Base-by-base conservation (phyloP, 2,797 vertebrate species). In the Eurystomus glaucurus region DNA sequence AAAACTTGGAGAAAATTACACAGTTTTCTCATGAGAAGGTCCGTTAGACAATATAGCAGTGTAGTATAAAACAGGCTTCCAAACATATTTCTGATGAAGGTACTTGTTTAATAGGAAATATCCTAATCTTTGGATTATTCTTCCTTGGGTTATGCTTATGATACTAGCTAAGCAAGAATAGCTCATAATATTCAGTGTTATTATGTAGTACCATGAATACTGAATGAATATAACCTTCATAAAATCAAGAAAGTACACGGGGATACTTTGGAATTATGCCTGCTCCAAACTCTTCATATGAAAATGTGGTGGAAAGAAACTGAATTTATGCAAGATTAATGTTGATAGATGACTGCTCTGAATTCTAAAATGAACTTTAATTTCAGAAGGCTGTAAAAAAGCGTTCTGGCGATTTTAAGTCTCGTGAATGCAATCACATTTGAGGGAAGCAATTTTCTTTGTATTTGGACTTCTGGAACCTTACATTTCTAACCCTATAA, bases 291-390 rank as follows among this genome's bases (percentile, higher is more conserved):
- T 76, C 48, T 78, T 85, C 28, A 46, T 45, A 43, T 65, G 46
- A 64, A 57, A 80, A 14, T 48, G 54, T 89, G 55, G 50, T 75
- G 60, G 76, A 89, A 93, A 85, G 31, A 78, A 88, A 64, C 41
- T 16, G 70, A 90, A 85, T 89, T 88, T 85, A 11, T 88, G 77
- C 35, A 57, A 88, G 71, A 58, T 55, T 23, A 77, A 43, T 75
- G 33, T 65, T 64, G 12, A 19, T 51, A 71, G 69, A 35, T 66
- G 55, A 43, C 74, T 86, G 57, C 81, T 93, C 41, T 64, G 84
- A 81, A 69, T 50, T 95, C 86, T 92, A 54, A 93, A 95, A 83
- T 39, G 45, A 66, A 50, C 72, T 93, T 95, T 88, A 86, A 88
- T 79, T 77, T 75, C 70, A 46, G 20, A 25, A 85, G 60, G 9